Percentiles rank a stretch among this genome's conserved stretches.
Evolutionary conservation across 2,888 invertebrate genomes (phyloP).

Genomic region (Fragum sueziense): DNA sequence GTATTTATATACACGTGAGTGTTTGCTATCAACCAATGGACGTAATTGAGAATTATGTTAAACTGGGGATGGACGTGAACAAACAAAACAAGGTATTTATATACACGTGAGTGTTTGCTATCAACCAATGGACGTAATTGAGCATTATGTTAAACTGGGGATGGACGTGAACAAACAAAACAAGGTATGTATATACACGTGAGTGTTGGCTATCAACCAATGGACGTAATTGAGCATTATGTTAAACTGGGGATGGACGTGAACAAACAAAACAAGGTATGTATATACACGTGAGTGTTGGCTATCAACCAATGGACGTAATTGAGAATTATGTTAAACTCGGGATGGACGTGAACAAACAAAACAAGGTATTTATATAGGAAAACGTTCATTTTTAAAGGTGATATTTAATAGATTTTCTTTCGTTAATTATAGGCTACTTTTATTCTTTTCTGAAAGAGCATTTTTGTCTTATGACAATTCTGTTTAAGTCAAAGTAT

Average conservation of each 20-base stretch:
- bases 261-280: slow-evolving; percentile 23
- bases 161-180: too few species aligned
- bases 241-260: slow-evolving; percentile 24
- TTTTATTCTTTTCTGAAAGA: too few species aligned
- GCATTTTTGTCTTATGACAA: too few species aligned
- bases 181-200: too few species aligned
- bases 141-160: too few species aligned
- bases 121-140: too few species aligned
- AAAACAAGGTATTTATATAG: slow-evolving; percentile 25
- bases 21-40: slow-evolving; percentile 34
- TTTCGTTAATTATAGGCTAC: too few species aligned
- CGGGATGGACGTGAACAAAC: slow-evolving; percentile 32
- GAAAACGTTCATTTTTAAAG: too few species aligned
- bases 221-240: slow-evolving; percentile 20
- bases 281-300: slow-evolving; percentile 25
- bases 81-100: slow-evolving; percentile 21
- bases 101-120: too few species aligned
- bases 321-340: slow-evolving; percentile 31
- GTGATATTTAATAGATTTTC: too few species aligned
- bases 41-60: slow-evolving; percentile 30
- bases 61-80: slow-evolving; percentile 33
- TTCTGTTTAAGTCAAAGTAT: too few species aligned
- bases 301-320: slow-evolving; percentile 30
- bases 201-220: slow-evolving; percentile 19
- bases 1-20: slow-evolving; percentile 20